These are phyloP conservation scores for Platysternon megacephalum DNA, from an alignment of 2,113 vertebrate species.

Conservation along the genomic window DNA sequence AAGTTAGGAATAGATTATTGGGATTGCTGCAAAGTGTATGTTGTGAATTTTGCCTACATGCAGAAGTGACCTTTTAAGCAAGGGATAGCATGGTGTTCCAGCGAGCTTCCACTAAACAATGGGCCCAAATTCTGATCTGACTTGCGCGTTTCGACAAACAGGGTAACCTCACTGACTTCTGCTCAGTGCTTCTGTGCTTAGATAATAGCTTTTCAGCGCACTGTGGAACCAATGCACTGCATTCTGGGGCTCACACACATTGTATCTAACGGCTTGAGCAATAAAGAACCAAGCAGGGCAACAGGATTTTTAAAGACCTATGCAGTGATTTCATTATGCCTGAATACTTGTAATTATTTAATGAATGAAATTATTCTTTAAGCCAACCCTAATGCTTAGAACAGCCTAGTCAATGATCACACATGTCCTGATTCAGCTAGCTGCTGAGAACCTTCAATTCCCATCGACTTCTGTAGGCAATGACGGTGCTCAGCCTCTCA, in stretches of 20 bases:
- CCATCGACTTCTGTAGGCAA: neutral
- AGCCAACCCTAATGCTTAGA: neutral
- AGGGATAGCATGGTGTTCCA: neutral
- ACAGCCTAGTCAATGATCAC: neutral
- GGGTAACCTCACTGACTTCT: neutral
- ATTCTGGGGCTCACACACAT: neutral
- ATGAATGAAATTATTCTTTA: neutral
- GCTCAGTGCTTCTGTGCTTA: neutral
- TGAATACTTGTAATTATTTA: fast-evolving
- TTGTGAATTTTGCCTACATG: neutral
- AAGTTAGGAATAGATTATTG: neutral
- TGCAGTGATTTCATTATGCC: neutral
- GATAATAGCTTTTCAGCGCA: fast-evolving
- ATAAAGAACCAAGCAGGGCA: neutral
- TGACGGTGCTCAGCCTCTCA: neutral
- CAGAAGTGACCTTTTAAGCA: neutral
- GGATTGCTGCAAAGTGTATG: neutral
- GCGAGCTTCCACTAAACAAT: neutral
- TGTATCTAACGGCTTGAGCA: neutral
- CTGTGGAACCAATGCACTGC: fast-evolving
- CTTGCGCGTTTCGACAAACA: neutral
- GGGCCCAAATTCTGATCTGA: neutral
- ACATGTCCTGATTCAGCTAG: neutral
- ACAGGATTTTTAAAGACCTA: neutral
- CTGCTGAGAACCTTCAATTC: neutral